Base-by-base conservation (phyloP, 2,797 vertebrate species). In the Sphenodon punctatus region DNA sequence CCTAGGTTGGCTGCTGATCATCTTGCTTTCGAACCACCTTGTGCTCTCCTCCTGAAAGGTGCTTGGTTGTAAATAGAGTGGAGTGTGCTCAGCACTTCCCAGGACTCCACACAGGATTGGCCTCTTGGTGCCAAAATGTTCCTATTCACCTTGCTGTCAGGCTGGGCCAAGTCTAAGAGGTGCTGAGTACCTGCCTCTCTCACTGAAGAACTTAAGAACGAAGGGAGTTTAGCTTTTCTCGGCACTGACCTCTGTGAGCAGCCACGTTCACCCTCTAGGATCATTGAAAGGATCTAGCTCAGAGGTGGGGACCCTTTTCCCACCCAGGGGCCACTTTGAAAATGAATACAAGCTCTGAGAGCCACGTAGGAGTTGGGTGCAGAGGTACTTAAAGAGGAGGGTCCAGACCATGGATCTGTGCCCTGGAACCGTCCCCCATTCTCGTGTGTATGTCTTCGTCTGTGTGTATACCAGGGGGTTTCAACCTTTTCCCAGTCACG, bases 1-100 rank as follows among this genome's bases (percentile, higher is more conserved):
- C 7, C 56, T 32, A 68, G 56, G 68, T 80, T 74, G 66, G 20
- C 32, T 78, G 7, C 27, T 80, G 15, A 34, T 0, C 1, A 17
- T 76, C 10, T 56, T 61, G 42, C 22, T 87, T 51, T 51, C 67
- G 65, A 85, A 38, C 15, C 82, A 60, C 19, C 32, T 10, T 2
- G 82, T 80, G 72, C 38, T 42, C 84, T 23, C 15, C 8, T 30
- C 2, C 27, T 86, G 75, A 86, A 88, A 87, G 76, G 87, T 76
- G 43, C 75, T 43, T 20, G 27, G 23, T 64, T 91, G 49, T 79
- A 46, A 30, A 0, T 3, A 34, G 38, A 51, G 17, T 67, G 45
- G 87, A 75, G 81, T n/a, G 23, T 75, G 39, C 65, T 70, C 27
- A 17, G 20, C n/a, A 15, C 38, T 13, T 53, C 39, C 27, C 4